Conservation (phyloP, 2,797 vertebrate species). For the Microcaecilia unicolor region DNA sequence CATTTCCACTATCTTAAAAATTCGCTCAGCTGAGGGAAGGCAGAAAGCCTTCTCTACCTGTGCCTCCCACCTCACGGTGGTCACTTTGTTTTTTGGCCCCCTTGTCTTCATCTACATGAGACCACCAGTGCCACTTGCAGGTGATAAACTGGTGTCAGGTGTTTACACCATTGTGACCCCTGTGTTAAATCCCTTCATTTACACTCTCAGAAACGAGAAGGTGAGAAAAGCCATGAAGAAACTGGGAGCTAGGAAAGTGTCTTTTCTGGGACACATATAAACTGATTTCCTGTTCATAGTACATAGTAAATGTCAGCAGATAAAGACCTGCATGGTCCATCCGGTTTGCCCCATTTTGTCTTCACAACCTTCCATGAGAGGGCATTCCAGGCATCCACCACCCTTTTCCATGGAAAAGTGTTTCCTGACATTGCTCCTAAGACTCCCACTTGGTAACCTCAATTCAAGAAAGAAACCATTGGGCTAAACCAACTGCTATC, state of each 20-base stretch:
- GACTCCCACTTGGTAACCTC: too few relatives aligned
- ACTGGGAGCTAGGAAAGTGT: conserved; percentile 15
- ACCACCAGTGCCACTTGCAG: conserved; percentile 15
- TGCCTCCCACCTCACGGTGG: conserved; percentile 27
- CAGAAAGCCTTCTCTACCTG: conserved; percentile 36
- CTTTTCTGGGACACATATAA: too few relatives aligned
- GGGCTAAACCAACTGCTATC: too few relatives aligned
- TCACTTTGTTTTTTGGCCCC: conserved; percentile 28
- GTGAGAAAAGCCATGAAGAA: conserved; percentile 28
- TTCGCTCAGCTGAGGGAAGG: conserved; percentile 17
- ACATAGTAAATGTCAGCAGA: too few relatives aligned
- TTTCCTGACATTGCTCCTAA: too few relatives aligned
- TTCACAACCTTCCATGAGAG: too few relatives aligned
- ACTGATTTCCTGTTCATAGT: too few relatives aligned
- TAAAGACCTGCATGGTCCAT: too few relatives aligned
- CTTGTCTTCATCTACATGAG: conserved; percentile 31
- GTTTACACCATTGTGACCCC: conserved; percentile 34
- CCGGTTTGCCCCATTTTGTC: too few relatives aligned
- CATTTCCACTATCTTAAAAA: conserved; percentile 17
- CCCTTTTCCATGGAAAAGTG: too few relatives aligned
- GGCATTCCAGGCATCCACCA: too few relatives aligned
- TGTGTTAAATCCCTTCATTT: conserved; percentile 33
- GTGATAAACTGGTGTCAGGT: conserved; percentile 31
- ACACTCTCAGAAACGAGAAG: conserved; percentile 33
- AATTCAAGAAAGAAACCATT: too few relatives aligned